Conservation (phyloP, 2,113 vertebrate species). For the Onychostoma macrolepis region DNA sequence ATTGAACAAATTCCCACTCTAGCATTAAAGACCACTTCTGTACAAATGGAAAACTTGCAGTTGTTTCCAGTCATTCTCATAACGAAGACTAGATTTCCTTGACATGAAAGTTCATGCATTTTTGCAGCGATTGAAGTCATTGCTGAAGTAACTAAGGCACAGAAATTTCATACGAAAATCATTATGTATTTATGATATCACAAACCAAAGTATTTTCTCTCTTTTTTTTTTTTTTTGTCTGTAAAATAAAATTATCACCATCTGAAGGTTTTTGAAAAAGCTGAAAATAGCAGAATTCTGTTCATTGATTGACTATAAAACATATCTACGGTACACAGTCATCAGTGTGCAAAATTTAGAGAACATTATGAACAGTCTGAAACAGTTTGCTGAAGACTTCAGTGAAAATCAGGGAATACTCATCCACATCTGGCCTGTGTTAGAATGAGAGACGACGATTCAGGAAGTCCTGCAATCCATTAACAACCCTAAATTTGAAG, state of each 20-base stretch:
- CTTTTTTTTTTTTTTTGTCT: background rate
- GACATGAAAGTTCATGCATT: background rate
- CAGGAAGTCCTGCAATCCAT: constrained; percentile 26
- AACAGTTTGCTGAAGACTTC: background rate
- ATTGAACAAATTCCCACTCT: background rate
- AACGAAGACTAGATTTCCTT: background rate
- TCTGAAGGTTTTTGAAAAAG: background rate
- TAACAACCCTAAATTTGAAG: constrained; percentile 12
- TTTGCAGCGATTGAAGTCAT: background rate
- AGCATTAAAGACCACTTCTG: background rate
- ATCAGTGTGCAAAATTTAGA: background rate
- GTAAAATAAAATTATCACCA: background rate
- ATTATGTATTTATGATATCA: background rate
- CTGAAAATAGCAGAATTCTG: background rate
- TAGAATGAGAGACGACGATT: background rate
- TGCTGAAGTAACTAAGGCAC: background rate
- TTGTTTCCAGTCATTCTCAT: background rate
- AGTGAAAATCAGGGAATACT: constrained; percentile 17
- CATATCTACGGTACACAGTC: background rate
- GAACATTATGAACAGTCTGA: background rate
- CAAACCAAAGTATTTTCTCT: background rate
- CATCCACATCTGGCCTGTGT: constrained; percentile 30
- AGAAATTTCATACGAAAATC: background rate
- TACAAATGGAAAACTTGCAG: background rate
- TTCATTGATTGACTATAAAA: background rate